Evolutionary conservation across 2,113 vertebrate species (phyloP), one percentile per base, ranked within the genome.

Genomic region (Oreocharis arfaki): DNA sequence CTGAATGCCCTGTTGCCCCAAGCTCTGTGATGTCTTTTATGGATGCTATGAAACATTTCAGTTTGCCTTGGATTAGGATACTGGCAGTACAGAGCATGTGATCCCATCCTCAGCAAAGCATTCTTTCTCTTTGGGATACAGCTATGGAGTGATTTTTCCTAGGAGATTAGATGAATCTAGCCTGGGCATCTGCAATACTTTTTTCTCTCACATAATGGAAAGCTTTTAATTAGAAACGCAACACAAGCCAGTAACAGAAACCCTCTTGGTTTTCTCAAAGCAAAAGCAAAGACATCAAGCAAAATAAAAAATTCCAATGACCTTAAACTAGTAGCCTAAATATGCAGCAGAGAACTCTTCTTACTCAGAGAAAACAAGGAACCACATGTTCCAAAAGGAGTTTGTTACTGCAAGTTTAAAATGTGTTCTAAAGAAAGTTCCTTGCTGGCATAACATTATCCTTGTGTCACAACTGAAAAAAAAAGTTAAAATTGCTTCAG

Each of bases 61-160:
- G 49, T 96, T 96, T 96, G 83, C 93, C 95, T 94, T 95, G 90
- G 95, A 96, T 91, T 95, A 94, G 92, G 79, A 74, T 68, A 60
- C 56, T 94, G 92, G 64, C 96, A 96, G 80, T 50, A 78, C 64
- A 52, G 85, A 94, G 90, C 90, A 94, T 87, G 90, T 97, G 96
- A 96, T 92, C 61, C 52, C 65, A 88, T 90, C 83, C 88, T 84
- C 90, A 89, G 94, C 53, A 97, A 97, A 94, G 83, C 93, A 96
- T 95, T 96, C 92, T 96, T 95, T 96, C 83, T 87, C 86, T 81
- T 96, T 1, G 12, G 91, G 95, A 96, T 92, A 83, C 93, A 92
- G 82, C 85, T 73, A 67, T 80, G 75, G 90, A 95, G 76, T 77
- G 93, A 18, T 87, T 96, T 97, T 96, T 93, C 96, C 93, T 94